A percentile compares a stretch with the other conserved stretches of the same genome.
Conservation (phyloP, 2,888 invertebrate genomes). For the Megalurothrips usitatus region DNA sequence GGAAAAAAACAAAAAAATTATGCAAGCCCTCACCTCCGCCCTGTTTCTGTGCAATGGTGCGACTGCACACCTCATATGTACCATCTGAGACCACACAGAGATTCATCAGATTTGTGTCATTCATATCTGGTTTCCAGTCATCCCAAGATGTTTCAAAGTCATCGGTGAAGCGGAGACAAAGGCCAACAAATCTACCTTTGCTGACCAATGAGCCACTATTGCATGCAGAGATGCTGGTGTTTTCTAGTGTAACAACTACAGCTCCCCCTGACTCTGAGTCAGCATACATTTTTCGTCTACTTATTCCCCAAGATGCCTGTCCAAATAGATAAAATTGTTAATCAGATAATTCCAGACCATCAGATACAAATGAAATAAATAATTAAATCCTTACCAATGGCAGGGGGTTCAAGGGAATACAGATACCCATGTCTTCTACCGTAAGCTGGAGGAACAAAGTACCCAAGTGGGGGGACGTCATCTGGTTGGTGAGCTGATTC, state of each 20-base stretch:
- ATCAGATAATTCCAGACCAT: conserved; percentile 32
- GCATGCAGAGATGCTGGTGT: conserved; percentile 93
- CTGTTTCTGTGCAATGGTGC: conserved; percentile 83
- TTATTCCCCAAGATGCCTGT: conserved; percentile 58
- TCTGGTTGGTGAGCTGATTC: conserved; percentile 71
- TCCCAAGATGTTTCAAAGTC: conserved; percentile 95
- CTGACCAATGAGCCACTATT: conserved; percentile 94
- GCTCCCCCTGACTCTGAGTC: conserved; percentile 82
- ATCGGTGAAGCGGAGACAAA: conserved; percentile 92
- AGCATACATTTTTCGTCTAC: conserved; percentile 53
- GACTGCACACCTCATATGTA: conserved; percentile 94
- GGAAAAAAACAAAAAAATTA: conserved; percentile 27
- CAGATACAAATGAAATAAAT: conserved; percentile 18
- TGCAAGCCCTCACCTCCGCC: conserved; percentile 53
- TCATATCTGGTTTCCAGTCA: conserved; percentile 92
- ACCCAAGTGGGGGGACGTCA: conserved; percentile 75
- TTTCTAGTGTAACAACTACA: conserved; percentile 91
- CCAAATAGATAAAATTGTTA: conserved; percentile 33
- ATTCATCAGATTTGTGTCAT: conserved; percentile 71
- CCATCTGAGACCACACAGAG: conserved; percentile 98
- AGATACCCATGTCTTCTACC: conserved; percentile 95
- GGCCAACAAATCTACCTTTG: conserved; percentile 79
- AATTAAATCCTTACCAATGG: conserved; percentile 54
- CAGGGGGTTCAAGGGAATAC: conserved; percentile 81
- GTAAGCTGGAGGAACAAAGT: conserved; percentile 90